These are phyloP conservation scores for Pseudocheirus occidentalis DNA, from an alignment of 2,797 vertebrate genomes.

Conservation along the genomic window DNA sequence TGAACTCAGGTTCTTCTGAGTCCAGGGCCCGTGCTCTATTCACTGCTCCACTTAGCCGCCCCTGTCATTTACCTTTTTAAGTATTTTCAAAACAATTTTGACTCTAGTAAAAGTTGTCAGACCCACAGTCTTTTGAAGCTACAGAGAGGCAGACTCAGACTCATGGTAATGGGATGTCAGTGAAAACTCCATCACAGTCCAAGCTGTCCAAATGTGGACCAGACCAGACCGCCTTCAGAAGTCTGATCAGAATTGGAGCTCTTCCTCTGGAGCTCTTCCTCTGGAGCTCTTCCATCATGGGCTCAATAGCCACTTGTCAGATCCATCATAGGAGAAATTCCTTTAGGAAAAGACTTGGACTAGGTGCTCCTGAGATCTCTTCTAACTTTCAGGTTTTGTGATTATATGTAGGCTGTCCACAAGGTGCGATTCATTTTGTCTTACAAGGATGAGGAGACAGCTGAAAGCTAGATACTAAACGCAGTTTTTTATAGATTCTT, in stretches of 20 bases:
- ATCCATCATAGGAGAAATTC: not conserved
- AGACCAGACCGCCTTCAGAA: not conserved
- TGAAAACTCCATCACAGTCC: not conserved
- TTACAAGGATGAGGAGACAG: not conserved
- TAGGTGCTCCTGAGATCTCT: not conserved
- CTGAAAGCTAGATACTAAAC: not conserved
- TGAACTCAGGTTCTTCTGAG: too few relatives aligned
- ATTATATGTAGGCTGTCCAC: not conserved
- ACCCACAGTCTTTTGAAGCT: not conserved
- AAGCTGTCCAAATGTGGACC: not conserved
- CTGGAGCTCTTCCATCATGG: not conserved
- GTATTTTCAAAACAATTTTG: slow-evolving; percentile 36
- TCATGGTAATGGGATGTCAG: not conserved
- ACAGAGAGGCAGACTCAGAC: not conserved
- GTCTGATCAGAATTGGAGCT: too few relatives aligned
- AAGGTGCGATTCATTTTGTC: not conserved
- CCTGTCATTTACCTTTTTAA: slow-evolving; percentile 26
- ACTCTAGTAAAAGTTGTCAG: slow-evolving; percentile 3
- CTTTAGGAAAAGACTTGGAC: not conserved
- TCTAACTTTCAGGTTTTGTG: not conserved
- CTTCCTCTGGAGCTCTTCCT: not conserved
- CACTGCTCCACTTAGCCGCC: too few relatives aligned
- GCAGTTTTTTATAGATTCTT: not conserved
- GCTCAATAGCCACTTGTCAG: not conserved
- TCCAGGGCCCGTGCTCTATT: too few relatives aligned